Evolutionary conservation across 2,888 invertebrate genomes (phyloP).

Genomic region (Caenorhabditis sp.): DNA sequence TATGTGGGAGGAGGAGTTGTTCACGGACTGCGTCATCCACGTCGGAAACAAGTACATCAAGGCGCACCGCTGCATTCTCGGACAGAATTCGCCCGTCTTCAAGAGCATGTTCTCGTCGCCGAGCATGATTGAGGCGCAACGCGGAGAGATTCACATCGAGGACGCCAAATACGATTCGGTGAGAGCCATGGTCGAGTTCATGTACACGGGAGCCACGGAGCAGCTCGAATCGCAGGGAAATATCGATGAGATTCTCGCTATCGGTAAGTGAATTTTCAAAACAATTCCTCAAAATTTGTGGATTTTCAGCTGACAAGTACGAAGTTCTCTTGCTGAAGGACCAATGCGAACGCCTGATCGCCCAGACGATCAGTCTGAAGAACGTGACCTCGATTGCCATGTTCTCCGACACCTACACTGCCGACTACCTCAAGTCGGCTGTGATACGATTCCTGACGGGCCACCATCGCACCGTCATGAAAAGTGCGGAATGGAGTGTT

Average conservation of each 20-base stretch:
- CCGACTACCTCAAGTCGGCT: slow-evolving; percentile 61
- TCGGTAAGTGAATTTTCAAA: slow-evolving; percentile 48
- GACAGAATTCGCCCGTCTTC: slow-evolving; percentile 75
- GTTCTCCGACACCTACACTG: slow-evolving; percentile 72
- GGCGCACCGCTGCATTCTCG: slow-evolving; percentile 75
- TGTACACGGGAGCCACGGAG: slow-evolving; percentile 72
- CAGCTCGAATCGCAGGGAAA: slow-evolving; percentile 53
- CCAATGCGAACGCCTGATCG: slow-evolving; percentile 71
- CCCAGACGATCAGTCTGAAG: slow-evolving; percentile 63
- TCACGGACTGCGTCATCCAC: slow-evolving; percentile 75
- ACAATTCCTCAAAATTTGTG: no score
- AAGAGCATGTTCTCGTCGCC: slow-evolving; percentile 73
- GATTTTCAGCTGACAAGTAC: slow-evolving; percentile 74
- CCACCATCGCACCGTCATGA: slow-evolving; percentile 69
- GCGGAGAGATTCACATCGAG: slow-evolving; percentile 73
- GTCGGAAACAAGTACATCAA: slow-evolving; percentile 70
- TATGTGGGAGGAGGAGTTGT: slow-evolving; percentile 74
- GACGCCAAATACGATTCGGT: slow-evolving; percentile 75
- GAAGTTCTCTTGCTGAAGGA: slow-evolving; percentile 74
- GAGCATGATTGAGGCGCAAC: slow-evolving; percentile 75
- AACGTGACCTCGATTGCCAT: slow-evolving; percentile 65
- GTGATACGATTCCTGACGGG: slow-evolving; percentile 67
- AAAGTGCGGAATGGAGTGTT: slow-evolving; percentile 70
- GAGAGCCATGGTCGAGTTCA: slow-evolving; percentile 75
- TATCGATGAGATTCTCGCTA: slow-evolving; percentile 73